Evolutionary conservation across 2,797 vertebrate genomes (phyloP).

Genomic region (Sebastes taczanowskii): DNA sequence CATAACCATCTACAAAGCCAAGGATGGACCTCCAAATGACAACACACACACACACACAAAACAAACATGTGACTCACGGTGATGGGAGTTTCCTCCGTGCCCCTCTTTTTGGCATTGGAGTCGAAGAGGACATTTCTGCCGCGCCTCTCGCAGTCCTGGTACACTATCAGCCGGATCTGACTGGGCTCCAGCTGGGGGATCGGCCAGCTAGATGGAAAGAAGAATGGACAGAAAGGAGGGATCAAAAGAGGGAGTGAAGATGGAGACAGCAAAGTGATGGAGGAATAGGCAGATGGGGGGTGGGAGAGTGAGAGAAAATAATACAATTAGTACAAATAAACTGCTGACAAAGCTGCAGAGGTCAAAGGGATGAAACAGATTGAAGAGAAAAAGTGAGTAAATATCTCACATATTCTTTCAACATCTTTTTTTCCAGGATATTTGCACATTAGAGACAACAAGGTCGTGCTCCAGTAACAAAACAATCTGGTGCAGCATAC

Average conservation of each 20-base stretch:
- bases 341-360: background rate
- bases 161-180: constrained; percentile 96
- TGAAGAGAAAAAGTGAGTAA: background rate
- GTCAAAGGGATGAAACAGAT: background rate
- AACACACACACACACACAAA: background rate
- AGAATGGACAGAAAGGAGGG: background rate
- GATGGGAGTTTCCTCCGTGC: constrained; percentile 88
- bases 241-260: too few relatives aligned
- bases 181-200: constrained; percentile 93
- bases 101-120: constrained; percentile 92
- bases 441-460: background rate
- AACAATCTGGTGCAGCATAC: background rate
- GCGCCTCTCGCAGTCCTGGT: constrained; percentile 97
- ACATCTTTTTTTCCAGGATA: background rate
- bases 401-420: background rate
- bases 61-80: constrained; percentile 84
- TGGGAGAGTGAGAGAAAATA: background rate
- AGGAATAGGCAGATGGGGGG: background rate
- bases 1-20: background rate
- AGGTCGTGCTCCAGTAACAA: background rate
- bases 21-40: background rate
- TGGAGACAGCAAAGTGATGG: background rate
- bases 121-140: constrained; percentile 98
- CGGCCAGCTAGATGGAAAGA: constrained; percentile 87
- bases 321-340: background rate